A percentile compares a stretch with the other conserved stretches of the same genome.
Conservation (phyloP, 2,888 invertebrate species). For the Sturmia bella region DNA sequence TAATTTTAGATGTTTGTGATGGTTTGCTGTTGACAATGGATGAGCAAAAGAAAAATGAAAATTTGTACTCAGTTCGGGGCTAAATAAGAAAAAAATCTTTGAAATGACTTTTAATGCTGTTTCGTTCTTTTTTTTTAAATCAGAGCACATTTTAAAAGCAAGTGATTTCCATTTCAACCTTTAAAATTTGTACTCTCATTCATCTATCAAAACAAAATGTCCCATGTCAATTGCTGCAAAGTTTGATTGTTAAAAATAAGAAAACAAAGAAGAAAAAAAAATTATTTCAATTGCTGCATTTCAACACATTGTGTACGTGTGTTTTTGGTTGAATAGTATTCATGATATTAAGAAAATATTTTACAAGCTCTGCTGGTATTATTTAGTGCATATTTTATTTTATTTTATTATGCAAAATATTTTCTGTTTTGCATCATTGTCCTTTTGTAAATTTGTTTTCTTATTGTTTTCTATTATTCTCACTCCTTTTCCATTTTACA, state of each 20-base stretch:
- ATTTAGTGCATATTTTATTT: slow-evolving; percentile 26
- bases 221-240: slow-evolving; percentile 59
- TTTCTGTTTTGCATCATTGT: slow-evolving; percentile 41
- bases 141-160: slow-evolving; percentile 40
- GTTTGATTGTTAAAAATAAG: slow-evolving; percentile 17
- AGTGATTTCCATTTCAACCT: slow-evolving; percentile 49
- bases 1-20: slow-evolving; percentile 31
- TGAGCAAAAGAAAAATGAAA: neutral
- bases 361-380: neutral
- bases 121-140: slow-evolving; percentile 19
- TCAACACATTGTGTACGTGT: slow-evolving; percentile 1
- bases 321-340: slow-evolving; percentile 1
- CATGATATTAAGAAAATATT: slow-evolving; percentile 1
- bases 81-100: slow-evolving; percentile 27
- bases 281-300: slow-evolving; percentile 34
- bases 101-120: slow-evolving; percentile 63
- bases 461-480: slow-evolving; percentile 16
- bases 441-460: slow-evolving; percentile 14
- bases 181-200: neutral
- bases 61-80: too few relatives aligned
- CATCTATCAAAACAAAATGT: slow-evolving; percentile 43
- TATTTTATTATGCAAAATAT: slow-evolving; percentile 67
- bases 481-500: slow-evolving; percentile 27
- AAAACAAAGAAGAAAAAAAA: slow-evolving; percentile 12
- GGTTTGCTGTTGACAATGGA: slow-evolving; percentile 19